A percentile compares a stretch with the other conserved stretches of the same genome.
Evolutionary conservation across 2,797 vertebrate genomes (phyloP).

Genomic region (Hoplostethus mediterraneus): DNA sequence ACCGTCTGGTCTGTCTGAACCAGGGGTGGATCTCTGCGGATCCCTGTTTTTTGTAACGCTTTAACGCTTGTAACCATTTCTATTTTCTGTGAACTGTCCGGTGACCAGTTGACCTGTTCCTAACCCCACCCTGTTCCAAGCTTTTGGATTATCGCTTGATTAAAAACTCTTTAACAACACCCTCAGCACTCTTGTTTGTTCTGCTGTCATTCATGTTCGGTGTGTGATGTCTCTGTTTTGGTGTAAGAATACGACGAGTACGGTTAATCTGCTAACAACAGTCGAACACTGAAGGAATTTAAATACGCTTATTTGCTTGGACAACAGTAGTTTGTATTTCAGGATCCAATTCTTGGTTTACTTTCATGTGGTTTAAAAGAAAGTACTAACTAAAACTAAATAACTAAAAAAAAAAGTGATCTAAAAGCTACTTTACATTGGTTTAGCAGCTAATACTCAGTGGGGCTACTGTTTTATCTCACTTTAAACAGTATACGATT

Average conservation of each 20-base stretch:
- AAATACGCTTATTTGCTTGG: no score
- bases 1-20: constrained; percentile 13
- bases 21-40: constrained; percentile 35
- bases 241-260: constrained; percentile 1
- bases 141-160: constrained; percentile 80
- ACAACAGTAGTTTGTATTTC: no score
- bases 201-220: constrained; percentile 41
- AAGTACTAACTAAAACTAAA: no score
- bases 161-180: constrained; percentile 86
- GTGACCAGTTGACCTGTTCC: constrained; percentile 66
- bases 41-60: constrained; percentile 57
- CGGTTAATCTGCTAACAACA: constrained; percentile 29
- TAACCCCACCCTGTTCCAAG: constrained; percentile 75
- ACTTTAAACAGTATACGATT: no score
- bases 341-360: background rate
- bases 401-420: no score
- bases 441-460: no score
- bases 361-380: background rate
- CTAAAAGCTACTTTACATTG: no score
- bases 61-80: constrained; percentile 73
- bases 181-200: constrained; percentile 41
- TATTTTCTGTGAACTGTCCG: constrained; percentile 52
- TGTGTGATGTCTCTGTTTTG: background rate
- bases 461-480: no score
- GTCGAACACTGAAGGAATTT: background rate